A percentile compares a stretch with the other conserved stretches of the same genome.
These are phyloP conservation scores for Myathropa florea DNA, from an alignment of 2,888 invertebrate species.

Conservation along the genomic window DNA sequence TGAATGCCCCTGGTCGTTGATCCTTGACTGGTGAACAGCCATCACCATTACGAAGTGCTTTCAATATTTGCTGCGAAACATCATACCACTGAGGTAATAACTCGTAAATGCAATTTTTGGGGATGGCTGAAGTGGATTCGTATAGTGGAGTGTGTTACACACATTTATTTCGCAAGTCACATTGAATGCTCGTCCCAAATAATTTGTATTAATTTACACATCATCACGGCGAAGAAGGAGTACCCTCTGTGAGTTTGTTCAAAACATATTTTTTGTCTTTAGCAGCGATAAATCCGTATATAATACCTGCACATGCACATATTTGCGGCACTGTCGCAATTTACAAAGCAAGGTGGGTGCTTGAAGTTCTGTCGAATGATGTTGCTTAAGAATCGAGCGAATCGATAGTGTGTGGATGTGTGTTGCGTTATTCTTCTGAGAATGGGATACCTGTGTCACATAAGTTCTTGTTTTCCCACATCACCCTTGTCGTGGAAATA, in stretches of 20 bases:
- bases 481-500: slow-evolving; percentile 68
- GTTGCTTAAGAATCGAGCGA: neutral
- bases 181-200: slow-evolving; percentile 44
- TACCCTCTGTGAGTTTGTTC: neutral
- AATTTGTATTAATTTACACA: slow-evolving; percentile 64
- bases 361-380: neutral
- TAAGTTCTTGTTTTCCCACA: slow-evolving; percentile 67
- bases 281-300: neutral
- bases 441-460: slow-evolving; percentile 64
- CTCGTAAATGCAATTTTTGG: slow-evolving; percentile 60
- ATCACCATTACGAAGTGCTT: slow-evolving; percentile 64
- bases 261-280: neutral
- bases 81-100: slow-evolving; percentile 66
- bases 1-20: slow-evolving; percentile 37
- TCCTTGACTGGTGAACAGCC: slow-evolving; percentile 33
- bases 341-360: neutral
- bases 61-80: slow-evolving; percentile 65
- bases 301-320: neutral
- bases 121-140: neutral
- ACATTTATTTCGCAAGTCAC: slow-evolving; percentile 22
- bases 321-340: neutral
- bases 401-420: neutral
- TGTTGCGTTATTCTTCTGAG: slow-evolving; percentile 20
- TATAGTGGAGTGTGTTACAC: slow-evolving; percentile 6
- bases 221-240: neutral